Evolutionary conservation across 2,888 invertebrate species (phyloP).

Genomic region (Metacarcinus magister): DNA sequence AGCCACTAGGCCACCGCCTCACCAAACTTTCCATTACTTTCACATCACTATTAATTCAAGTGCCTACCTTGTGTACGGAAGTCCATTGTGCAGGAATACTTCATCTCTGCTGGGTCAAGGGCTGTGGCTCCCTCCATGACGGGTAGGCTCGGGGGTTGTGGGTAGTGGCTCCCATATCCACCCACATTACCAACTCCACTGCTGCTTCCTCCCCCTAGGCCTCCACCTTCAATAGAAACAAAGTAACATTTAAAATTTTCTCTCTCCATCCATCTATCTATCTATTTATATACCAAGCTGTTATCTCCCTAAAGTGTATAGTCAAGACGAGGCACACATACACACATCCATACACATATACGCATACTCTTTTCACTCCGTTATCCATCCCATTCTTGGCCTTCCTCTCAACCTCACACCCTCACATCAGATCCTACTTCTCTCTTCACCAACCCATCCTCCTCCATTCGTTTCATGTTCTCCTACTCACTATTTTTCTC

Average conservation of each 20-base stretch:
- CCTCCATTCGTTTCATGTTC: too few species aligned
- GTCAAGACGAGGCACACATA: too few species aligned
- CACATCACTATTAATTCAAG: background rate
- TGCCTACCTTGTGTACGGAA: slow-evolving; percentile 84
- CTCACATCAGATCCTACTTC: too few species aligned
- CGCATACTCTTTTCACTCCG: too few species aligned
- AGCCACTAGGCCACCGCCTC: background rate
- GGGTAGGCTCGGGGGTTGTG: slow-evolving; percentile 84
- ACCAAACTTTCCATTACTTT: background rate
- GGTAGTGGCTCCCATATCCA: slow-evolving; percentile 73
- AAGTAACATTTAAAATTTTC: background rate
- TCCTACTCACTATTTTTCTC: too few species aligned
- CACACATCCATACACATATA: too few species aligned
- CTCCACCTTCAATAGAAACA: slow-evolving; percentile 58
- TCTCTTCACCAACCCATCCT: too few species aligned
- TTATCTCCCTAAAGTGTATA: background rate
- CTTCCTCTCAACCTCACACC: too few species aligned
- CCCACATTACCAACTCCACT: slow-evolving; percentile 80
- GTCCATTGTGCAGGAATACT: slow-evolving; percentile 90
- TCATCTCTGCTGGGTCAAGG: slow-evolving; percentile 88
- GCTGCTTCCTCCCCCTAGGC: slow-evolving; percentile 67
- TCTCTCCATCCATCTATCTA: background rate
- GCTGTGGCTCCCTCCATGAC: slow-evolving; percentile 86
- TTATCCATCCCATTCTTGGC: too few species aligned
- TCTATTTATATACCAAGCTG: background rate